Evolutionary conservation across 2,888 invertebrate genomes (phyloP).

Genomic region (Boloria euphrosyne): DNA sequence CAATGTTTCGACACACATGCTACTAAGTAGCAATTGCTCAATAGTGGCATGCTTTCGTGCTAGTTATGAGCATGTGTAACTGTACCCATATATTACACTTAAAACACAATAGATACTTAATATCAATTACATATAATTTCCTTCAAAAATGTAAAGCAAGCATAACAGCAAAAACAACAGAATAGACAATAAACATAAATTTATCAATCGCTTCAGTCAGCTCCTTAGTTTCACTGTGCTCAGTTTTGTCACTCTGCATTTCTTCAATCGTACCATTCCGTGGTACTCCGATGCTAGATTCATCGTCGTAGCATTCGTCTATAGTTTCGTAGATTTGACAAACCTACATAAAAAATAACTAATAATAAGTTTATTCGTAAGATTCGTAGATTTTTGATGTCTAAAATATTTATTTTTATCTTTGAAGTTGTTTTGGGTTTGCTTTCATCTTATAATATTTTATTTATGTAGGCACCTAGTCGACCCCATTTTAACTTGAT

Average conservation of each 20-base stretch:
- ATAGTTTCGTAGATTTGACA: conserved; percentile 53
- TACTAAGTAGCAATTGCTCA: too few species aligned
- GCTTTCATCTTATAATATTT: too few species aligned
- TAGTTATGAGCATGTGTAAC: too few species aligned
- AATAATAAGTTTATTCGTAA: background rate
- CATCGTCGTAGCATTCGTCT: conserved; percentile 63
- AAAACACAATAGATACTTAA: background rate
- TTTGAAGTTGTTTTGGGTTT: too few species aligned
- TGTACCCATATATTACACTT: too few species aligned
- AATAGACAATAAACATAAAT: conserved; percentile 60
- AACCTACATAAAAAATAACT: conserved; percentile 41
- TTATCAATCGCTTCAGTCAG: conserved; percentile 65
- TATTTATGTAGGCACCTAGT: too few species aligned
- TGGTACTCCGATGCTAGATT: conserved; percentile 51
- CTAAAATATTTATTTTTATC: too few species aligned
- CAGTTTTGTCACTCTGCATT: conserved; percentile 60
- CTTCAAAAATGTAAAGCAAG: conserved; percentile 58
- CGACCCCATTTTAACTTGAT: too few species aligned
- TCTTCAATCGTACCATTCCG: conserved; percentile 59
- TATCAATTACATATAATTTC: background rate
- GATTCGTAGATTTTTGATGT: background rate
- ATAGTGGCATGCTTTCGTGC: too few species aligned
- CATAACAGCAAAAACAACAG: conserved; percentile 59
- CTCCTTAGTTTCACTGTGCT: conserved; percentile 55
- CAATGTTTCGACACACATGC: too few species aligned